phyloP scores from a whole-genome alignment of 2,888 invertebrate genomes.

The Drosophila lutescens region DNA sequence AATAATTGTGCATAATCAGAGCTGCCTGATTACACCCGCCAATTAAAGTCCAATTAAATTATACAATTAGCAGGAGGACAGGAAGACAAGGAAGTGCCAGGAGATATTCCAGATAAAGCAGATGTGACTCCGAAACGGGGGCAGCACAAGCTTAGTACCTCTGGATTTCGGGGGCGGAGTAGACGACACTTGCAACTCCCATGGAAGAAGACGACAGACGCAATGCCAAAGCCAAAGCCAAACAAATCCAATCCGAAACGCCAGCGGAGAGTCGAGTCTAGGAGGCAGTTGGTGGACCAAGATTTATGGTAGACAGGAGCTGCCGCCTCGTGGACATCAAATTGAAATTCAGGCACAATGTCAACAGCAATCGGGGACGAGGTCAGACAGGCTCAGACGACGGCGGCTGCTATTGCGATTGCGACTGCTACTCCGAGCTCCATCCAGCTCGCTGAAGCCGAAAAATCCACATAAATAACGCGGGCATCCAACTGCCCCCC shows the following conservation, averaged over 20 bases:
- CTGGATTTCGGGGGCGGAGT: conserved; percentile 20
- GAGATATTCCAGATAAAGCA: conserved; percentile 2
- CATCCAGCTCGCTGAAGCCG: conserved; percentile 40
- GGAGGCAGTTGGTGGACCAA: conserved; percentile 29
- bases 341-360: conserved; percentile 79
- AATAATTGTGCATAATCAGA: conserved; percentile 54
- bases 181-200: conserved; percentile 12
- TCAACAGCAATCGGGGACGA: conserved; percentile 62
- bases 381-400: conserved; percentile 33
- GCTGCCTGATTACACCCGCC: conserved; percentile 57
- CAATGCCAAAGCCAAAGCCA: conserved; percentile 6
- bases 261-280: conserved; percentile 9
- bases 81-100: neutral
- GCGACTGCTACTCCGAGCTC: conserved; percentile 16
- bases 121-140: neutral
- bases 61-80: conserved; percentile 35
- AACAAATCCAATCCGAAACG: conserved; percentile 27
- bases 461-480: conserved; percentile 78
- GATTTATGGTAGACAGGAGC: conserved; percentile 72
- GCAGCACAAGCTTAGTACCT: conserved; percentile 7
- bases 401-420: conserved; percentile 1
- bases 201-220: conserved; percentile 10
- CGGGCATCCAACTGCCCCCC: conserved; percentile 49
- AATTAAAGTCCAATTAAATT: conserved; percentile 60
- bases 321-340: conserved; percentile 59